Evolutionary conservation across 2,888 invertebrate genomes (phyloP), one percentile per base, ranked within the genome.

Genomic region (Meteorus colon): DNA sequence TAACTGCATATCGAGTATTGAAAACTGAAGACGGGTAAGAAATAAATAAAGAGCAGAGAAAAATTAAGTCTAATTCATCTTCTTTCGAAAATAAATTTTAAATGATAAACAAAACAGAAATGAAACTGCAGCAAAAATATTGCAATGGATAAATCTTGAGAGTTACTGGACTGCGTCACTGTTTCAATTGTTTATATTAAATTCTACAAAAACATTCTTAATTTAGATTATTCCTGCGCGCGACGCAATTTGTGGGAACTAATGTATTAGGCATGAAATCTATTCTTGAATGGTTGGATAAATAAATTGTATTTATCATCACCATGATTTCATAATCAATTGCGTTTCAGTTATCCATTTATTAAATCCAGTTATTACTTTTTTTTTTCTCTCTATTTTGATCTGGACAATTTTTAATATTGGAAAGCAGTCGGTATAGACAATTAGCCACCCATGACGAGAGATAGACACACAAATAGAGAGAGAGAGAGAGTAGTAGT

Each of bases 1-100:
- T 95, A 27, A 92, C 94, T 14, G 93, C 92, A 0, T 94, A 94
- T 86, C 92, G 94, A 78, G 92, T 95, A 27, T 90, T 94, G 59
- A 92, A 91, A 76, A 92, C 92, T 19, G 92, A 93, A 80, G 91
- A 92, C 82, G 94, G 94, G 94, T 94, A 89, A 90, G 90, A 41
- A 45, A 41, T 41, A 14, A 5, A 34, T 27, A 14, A 65, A 16
- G 29, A n/a, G 14, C 24, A 4, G 37, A 34, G 12, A 41, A 4
- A 16, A 63, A 29, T 73, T 29, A n/a, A n/a, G 2, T 60, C 4
- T 10, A 48, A 19, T 31, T 14, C 19, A 63, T 24, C 24, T 63
- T n/a, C 4, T 55, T 29, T 68, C 29, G 16, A 37, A 41, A 29
- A 4, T 31, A 29, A 65, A 68, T 10, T 48, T 62, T 60, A 5